Evolutionary conservation across 2,888 invertebrate species (phyloP).

Genomic region (Marasmarcha lunaedactyla): DNA sequence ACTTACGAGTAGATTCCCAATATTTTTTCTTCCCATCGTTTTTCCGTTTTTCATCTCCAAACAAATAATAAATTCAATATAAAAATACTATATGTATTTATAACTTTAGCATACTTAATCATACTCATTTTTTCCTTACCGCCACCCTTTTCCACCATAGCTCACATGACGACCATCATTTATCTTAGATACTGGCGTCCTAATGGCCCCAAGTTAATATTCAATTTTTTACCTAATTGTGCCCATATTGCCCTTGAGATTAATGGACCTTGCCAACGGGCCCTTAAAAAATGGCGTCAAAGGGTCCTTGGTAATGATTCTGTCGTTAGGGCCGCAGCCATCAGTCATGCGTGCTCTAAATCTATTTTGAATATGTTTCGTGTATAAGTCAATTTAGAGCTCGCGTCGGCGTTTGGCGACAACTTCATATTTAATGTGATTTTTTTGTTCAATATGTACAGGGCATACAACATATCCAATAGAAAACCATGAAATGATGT

Average conservation of each 20-base stretch:
- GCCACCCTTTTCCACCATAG: constrained; percentile 12
- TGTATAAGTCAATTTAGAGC: constrained; percentile 22
- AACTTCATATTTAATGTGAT: too few relatives aligned
- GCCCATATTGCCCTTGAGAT: constrained; percentile 30
- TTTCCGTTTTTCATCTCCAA: too few relatives aligned
- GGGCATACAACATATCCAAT: too few relatives aligned
- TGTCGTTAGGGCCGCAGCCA: constrained; percentile 42
- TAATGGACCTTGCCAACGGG: constrained; percentile 26
- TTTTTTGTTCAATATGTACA: too few relatives aligned
- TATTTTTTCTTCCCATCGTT: too few relatives aligned
- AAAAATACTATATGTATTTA: too few relatives aligned
- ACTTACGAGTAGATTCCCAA: too few relatives aligned
- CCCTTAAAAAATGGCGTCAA: constrained; percentile 41
- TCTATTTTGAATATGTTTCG: constrained; percentile 25
- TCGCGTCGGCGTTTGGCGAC: neutral
- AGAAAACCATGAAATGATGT: too few relatives aligned
- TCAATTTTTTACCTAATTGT: constrained; percentile 43
- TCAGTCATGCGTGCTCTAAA: constrained; percentile 52
- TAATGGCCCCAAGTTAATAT: constrained; percentile 26
- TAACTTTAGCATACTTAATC: neutral
- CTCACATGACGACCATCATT: constrained; percentile 17
- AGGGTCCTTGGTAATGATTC: constrained; percentile 43
- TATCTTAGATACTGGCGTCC: constrained; percentile 22
- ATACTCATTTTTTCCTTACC: neutral
- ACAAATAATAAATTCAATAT: too few relatives aligned